Base-by-base conservation (phyloP, 1,140 invertebrate species). In the Pristionchus pacificus region DNA sequence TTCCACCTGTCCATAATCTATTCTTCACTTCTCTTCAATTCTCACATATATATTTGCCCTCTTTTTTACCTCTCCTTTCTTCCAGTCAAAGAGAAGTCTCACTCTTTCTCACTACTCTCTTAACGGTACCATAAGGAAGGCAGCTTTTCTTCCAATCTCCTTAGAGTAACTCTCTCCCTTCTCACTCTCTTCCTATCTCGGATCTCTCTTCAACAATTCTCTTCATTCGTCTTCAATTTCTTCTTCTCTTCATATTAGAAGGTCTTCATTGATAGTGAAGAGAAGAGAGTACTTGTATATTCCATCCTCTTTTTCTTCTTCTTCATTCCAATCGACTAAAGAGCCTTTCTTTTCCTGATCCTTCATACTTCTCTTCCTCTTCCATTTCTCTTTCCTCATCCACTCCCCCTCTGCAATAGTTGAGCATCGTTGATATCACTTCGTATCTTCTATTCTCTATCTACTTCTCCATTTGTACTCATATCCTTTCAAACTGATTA, bases 371-470 rank as follows among this genome's bases (percentile, higher is more conserved):
- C 29, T 19, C 55, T 57, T 58, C 65, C 59, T 58, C 65, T 57
- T 58, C 55, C 28, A 19, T 59, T 65, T 49, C 27, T 63, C 66
- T 33, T 68, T 58, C 60, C 66, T 59, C 60, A 33, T 68, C 30
- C 55, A 58, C 59, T 68, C 55, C 55, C 33, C 57, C 66, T 58
- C 60, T 68, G 30, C 33, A 60, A 55, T 29, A 49, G 55, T 55
- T 57, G 58, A 29, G 33, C 31, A 66, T 66, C 58, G 28, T 55
- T 57, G 28, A 33, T 58, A 55, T 58, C 28, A 30, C 32, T 57
- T 29, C 27, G 31, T 55, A 1, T 65, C 6, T 49, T 15, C 33
- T 32, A 28, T 32, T 68, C 60, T 25, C 3, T 55, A 14, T 65
- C 64, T 24, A 19, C 38, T 15, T 33, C 62, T 33, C 62, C 28